Conservation (phyloP, 1,140 invertebrate species). For the Limonius californicus region DNA sequence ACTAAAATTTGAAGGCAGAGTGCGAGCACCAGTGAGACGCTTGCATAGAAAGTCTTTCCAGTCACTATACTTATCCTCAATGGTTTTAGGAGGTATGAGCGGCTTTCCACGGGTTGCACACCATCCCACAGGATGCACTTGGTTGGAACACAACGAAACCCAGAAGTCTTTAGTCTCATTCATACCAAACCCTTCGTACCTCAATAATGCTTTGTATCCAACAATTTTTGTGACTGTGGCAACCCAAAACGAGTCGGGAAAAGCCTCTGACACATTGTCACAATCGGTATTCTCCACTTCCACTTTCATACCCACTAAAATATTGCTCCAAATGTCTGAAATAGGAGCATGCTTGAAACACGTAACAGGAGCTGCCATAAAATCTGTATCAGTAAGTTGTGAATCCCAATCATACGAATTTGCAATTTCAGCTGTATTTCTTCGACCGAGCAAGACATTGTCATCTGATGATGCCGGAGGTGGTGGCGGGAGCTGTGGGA, state of each 20-base stretch:
- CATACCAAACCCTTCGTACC: conserved; percentile 91
- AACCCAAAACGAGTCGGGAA: conserved; percentile 89
- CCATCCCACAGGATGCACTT: conserved; percentile 95
- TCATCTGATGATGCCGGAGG: conserved; percentile 46
- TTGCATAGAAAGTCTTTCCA: conserved; percentile 94
- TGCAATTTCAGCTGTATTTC: conserved; percentile 57
- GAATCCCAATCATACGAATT: conserved; percentile 80
- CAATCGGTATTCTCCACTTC: conserved; percentile 91
- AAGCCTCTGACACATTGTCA: conserved; percentile 71
- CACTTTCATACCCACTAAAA: conserved; percentile 91
- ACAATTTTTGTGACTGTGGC: conserved; percentile 87
- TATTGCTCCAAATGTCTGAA: conserved; percentile 88
- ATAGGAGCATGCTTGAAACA: conserved; percentile 90
- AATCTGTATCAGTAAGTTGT: conserved; percentile 69
- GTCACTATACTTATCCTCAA: conserved; percentile 88
- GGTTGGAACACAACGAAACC: conserved; percentile 89
- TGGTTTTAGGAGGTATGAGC: conserved; percentile 85
- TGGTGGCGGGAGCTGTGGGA: conserved; percentile 48
- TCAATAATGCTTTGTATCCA: conserved; percentile 87
- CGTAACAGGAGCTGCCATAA: conserved; percentile 82
- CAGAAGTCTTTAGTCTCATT: conserved; percentile 90
- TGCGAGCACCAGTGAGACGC: conserved; percentile 83
- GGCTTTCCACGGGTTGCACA: conserved; percentile 93
- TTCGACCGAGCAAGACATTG: conserved; percentile 48
- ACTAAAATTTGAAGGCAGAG: conserved; percentile 88